Conservation (phyloP, 2,888 invertebrate species). For the Athripsodes cinereus region DNA sequence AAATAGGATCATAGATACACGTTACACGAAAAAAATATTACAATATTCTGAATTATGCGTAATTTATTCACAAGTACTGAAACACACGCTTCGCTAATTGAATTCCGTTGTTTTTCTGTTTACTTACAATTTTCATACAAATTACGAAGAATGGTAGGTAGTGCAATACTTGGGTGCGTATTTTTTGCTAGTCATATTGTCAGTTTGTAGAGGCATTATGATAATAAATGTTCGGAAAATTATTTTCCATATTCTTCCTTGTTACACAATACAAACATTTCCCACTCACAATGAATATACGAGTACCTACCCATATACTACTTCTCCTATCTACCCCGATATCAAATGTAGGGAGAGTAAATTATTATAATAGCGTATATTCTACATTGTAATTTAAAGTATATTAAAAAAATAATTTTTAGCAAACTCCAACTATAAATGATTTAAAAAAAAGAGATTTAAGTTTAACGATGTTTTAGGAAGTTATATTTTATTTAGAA, state of each 20-base stretch:
- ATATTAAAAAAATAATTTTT: too few species aligned
- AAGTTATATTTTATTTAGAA: too few species aligned
- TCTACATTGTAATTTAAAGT: too few species aligned
- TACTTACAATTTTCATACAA: not conserved
- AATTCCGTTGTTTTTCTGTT: conserved; percentile 2
- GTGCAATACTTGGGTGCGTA: not conserved
- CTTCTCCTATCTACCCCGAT: not conserved
- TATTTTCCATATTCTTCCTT: not conserved
- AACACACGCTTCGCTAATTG: not conserved
- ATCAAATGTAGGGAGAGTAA: too few species aligned
- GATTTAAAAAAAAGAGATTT: too few species aligned
- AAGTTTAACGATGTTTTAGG: too few species aligned
- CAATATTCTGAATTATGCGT: not conserved
- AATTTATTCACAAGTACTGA: not conserved
- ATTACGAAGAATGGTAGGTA: not conserved
- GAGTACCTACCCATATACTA: too few species aligned
- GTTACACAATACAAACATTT: not conserved
- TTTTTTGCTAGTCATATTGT: conserved; percentile 1
- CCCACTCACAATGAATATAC: too few species aligned
- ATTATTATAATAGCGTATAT: too few species aligned
- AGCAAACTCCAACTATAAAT: too few species aligned
- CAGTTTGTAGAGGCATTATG: not conserved
- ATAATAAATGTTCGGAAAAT: not conserved
- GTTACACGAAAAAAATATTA: not conserved
- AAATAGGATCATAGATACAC: too few species aligned